Conservation (phyloP, 2,113 vertebrate species). For the Anthoscopus minutus region DNA sequence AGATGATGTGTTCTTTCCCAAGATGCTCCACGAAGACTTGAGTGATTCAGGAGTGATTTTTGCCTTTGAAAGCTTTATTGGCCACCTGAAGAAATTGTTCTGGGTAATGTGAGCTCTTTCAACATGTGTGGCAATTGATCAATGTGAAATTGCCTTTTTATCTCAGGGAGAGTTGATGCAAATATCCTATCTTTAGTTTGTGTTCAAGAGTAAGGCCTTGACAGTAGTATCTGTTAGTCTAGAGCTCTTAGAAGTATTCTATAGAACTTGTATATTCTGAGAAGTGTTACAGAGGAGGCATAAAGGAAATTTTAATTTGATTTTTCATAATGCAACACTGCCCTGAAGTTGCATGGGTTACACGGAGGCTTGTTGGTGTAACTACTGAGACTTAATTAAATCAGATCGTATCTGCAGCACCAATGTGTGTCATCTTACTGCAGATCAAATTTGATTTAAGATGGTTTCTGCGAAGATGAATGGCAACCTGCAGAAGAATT, state of each 20-base stretch:
- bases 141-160: background rate
- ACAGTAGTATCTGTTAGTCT: background rate
- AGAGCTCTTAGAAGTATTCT: background rate
- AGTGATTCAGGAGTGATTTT: conserved; percentile 52
- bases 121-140: background rate
- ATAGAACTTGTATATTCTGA: background rate
- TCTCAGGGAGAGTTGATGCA: background rate
- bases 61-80: conserved; percentile 74
- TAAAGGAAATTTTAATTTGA: background rate
- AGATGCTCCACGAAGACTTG: background rate
- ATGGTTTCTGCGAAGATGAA: background rate
- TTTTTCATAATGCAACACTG: background rate
- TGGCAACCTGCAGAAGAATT: fast-evolving
- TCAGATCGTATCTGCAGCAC: fast-evolving
- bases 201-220: background rate
- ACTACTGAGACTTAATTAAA: background rate
- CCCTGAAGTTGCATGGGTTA: fast-evolving
- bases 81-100: conserved; percentile 70
- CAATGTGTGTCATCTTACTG: fast-evolving
- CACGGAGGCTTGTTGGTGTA: background rate
- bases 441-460: background rate
- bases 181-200: background rate
- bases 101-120: conserved; percentile 57
- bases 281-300: background rate
- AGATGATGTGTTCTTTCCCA: background rate